Base-by-base conservation (phyloP, 1,140 invertebrate genomes). In the Leptonema lineaticorne region DNA sequence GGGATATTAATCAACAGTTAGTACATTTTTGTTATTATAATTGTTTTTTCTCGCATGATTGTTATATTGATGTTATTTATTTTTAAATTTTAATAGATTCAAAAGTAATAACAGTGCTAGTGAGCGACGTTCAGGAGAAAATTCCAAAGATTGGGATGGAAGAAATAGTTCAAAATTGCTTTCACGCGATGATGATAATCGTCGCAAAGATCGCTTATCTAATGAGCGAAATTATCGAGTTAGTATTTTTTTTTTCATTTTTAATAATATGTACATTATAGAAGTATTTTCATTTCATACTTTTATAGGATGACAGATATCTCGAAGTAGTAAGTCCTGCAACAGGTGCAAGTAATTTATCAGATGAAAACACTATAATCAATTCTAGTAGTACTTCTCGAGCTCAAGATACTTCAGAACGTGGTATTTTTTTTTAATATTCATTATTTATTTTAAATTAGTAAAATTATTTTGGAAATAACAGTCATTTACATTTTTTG, bases 321-420 rank as follows among this genome's bases (percentile, higher is more conserved):
- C 37, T 65, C 37, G 68, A 73, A 37, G 67, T 57, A 7, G 64
- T 68, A 16, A 69, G 67, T 37, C 70, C 70, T 1, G 63, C 63
- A 4, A 20, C 56, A n/a, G 60, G 26, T 4, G 3, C 22, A 4
- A 65, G 45, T 24, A 53, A 41, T 18, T 16, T 20, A 5, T 60
- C 57, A 0, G 71, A 73, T 27, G 71, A 73, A 48, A 69, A 68
- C 48, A 65, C 71, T 11, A 64, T 64, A 20, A 59, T 69, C 9
- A 69, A 53, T 37, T 68, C 68, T 65, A 73, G 65, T 56, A 73
- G 65, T 53, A 64, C 58, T 8, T 69, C 68, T n/a, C 68, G 71
- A 48, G 16, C 78, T 78, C 59, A 79, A 81, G 46, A 80, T 70
- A 76, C 79, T 53, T 72, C 79, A 64, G 80, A 82, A 69, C 79